Percentiles rank a stretch among this genome's conserved stretches.
phyloP scores from a whole-genome alignment of 2,797 vertebrate genomes.

The Gobionotothen gibberifrons region DNA sequence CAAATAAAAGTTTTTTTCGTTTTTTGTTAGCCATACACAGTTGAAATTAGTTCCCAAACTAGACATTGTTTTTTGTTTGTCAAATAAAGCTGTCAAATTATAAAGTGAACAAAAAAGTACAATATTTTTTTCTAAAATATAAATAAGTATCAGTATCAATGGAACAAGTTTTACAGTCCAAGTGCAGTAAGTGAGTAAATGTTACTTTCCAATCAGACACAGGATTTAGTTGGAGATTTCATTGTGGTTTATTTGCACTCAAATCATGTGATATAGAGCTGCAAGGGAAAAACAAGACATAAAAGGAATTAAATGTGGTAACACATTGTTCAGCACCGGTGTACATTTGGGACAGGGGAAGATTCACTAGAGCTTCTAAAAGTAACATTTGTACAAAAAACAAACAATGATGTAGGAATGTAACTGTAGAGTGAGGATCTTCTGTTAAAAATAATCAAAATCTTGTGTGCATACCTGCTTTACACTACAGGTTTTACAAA shows the following conservation, averaged over 20 bases:
- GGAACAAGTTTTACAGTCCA: not conserved
- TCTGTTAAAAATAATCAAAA: conserved; percentile 33
- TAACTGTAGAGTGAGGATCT: conserved; percentile 1
- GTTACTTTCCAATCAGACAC: conserved; percentile 11
- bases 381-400: conserved; percentile 30
- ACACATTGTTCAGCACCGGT: conserved; percentile 81
- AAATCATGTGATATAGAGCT: conserved; percentile 83
- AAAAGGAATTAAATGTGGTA: conserved; percentile 72
- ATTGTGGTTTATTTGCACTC: conserved; percentile 87
- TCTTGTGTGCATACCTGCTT: conserved; percentile 33
- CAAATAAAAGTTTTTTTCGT: too few species aligned
- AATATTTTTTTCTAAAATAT: not conserved
- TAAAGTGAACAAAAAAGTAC: not conserved
- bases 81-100: not conserved
- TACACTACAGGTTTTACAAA: conserved; percentile 41
- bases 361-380: conserved; percentile 38
- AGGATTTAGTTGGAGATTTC: conserved; percentile 61
- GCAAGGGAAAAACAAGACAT: conserved; percentile 71
- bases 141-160: not conserved
- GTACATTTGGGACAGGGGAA: conserved; percentile 42
- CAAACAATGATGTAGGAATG: conserved; percentile 1
- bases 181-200: not conserved
- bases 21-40: too few species aligned
- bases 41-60: too few species aligned
- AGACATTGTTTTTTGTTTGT: too few species aligned